Evolutionary conservation across 2,888 invertebrate genomes (phyloP), one percentile per base, ranked within the genome.

Genomic region (Euproctis similis): DNA sequence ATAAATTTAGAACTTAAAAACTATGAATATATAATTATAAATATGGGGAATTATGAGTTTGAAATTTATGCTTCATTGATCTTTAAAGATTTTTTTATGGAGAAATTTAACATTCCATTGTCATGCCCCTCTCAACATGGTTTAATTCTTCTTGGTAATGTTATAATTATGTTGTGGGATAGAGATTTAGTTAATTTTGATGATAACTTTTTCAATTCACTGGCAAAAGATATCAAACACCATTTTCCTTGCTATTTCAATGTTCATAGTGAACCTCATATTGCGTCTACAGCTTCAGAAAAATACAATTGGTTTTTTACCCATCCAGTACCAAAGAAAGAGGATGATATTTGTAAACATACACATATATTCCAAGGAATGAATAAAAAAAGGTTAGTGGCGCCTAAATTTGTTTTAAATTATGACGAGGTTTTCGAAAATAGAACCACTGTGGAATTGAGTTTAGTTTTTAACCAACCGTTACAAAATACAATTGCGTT

Each of bases 91-190:
- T 73, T 66, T 48, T 66, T 75, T 31, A 37, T 28, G 28, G 53
- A 67, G 1, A 49, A 52, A 20, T 67, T 70, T 49, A 33, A 48
- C 38, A 31, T 63, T 6, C 36, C 2, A 2, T 8, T 9, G 5
- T 8, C 23, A n/a, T 10, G 10, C 10, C 5, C n/a, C 8, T n/a
- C 8, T 10, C 3, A 12, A 12, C 3, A 7, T 23, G 12, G 3
- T 2, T n/a, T 23, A 12, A 2, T 12, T 12, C 23, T 12, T n/a
- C 3, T 23, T 12, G 13, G 12, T 12, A 70, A 70, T 57, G 37
- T 59, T 21, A 52, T 39, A 24, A 42, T 74, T 20, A 53, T 73
- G 59, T 30, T 70, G 21, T 81, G 76, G 69, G 55, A 68, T 24
- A 77, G 59, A 37, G 43, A 53, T 30, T 39, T 37, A 5, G 64